Conservation (phyloP, 2,113 vertebrate species). For the Sciurus niger region DNA sequence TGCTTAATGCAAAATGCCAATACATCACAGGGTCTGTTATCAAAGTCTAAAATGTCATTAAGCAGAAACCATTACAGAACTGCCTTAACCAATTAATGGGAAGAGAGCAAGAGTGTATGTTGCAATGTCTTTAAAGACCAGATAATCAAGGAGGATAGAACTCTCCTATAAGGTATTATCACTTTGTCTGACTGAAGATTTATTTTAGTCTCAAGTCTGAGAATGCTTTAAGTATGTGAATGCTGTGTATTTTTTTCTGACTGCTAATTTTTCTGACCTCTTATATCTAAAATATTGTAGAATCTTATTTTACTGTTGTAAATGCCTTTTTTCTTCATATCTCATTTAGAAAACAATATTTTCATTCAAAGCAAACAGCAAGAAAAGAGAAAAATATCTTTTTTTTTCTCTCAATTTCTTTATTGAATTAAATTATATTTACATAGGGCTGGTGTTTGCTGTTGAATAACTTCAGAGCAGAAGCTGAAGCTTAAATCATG, state of each 20-base stretch:
- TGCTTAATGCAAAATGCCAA: not conserved
- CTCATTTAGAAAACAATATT: not conserved
- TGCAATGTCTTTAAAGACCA: not conserved
- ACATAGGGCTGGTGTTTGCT: not conserved
- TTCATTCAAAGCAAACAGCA: slow-evolving; percentile 6
- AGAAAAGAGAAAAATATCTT: not conserved
- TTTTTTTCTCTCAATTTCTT: not conserved
- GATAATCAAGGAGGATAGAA: not conserved
- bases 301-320: not conserved
- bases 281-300: not conserved
- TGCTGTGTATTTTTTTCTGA: not conserved
- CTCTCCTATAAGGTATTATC: not conserved
- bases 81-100: not conserved
- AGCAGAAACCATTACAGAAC: not conserved
- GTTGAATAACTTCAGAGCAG: not conserved
- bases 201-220: not conserved
- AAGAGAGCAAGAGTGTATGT: not conserved
- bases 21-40: not conserved
- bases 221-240: not conserved
- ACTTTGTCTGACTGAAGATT: not conserved
- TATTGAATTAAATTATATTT: slow-evolving; percentile 37
- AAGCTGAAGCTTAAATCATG: slow-evolving; percentile 5
- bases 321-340: not conserved
- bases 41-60: not conserved
- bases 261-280: not conserved